These are phyloP conservation scores for Periophthalmus magnuspinnatus DNA, from an alignment of 2,797 vertebrate species.

Conservation along the genomic window DNA sequence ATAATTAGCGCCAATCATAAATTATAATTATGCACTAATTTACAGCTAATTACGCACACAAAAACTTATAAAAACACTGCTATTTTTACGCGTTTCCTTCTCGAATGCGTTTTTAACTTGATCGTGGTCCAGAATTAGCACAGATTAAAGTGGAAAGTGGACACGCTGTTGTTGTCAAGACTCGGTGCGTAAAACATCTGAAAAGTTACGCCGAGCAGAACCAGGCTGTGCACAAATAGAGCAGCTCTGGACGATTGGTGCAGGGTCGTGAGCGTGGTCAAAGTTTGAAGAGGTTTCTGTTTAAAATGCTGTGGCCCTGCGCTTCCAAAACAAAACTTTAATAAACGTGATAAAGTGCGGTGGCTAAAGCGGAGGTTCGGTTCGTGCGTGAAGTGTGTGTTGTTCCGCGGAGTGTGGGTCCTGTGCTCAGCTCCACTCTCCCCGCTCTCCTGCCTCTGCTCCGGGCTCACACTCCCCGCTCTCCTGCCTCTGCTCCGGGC, in stretches of 20 bases:
- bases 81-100: background rate
- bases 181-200: slow-evolving; percentile 20
- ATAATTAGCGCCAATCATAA: slow-evolving; percentile 1
- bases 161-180: slow-evolving; percentile 51
- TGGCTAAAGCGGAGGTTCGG: background rate
- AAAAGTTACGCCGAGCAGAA: background rate
- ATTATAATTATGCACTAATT: slow-evolving; percentile 3
- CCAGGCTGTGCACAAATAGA: background rate
- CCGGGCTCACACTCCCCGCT: slow-evolving; percentile 31
- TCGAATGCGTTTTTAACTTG: background rate
- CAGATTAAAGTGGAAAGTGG: slow-evolving; percentile 30
- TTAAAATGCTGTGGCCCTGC: background rate
- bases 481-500: slow-evolving; percentile 48
- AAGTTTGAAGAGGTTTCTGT: background rate
- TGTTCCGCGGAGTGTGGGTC: background rate
- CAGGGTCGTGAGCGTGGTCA: background rate
- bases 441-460: slow-evolving; percentile 37
- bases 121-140: slow-evolving; percentile 9
- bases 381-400: background rate
- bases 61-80: background rate
- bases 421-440: slow-evolving; percentile 12
- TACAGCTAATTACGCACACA: background rate
- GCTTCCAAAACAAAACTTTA: background rate
- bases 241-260: background rate
- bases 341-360: background rate